Percentiles rank a stretch among this genome's conserved stretches.
phyloP scores from a whole-genome alignment of 2,888 invertebrate species.

The Chelonus formosanus region DNA sequence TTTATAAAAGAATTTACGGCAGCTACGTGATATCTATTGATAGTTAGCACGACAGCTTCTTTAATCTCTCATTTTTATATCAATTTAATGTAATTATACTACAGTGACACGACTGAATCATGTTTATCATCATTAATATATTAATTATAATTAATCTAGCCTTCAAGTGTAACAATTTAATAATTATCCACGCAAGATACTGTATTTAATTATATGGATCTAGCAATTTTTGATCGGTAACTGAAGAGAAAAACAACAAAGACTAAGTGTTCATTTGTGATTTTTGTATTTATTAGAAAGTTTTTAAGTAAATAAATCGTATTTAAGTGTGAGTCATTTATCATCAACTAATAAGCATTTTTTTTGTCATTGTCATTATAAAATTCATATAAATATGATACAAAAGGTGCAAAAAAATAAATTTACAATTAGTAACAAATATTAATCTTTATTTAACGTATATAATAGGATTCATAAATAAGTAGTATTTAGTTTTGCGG shows the following conservation, averaged over 20 bases:
- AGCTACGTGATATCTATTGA: slow-evolving; percentile 48
- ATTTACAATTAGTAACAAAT: slow-evolving; percentile 59
- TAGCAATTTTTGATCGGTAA: slow-evolving; percentile 35
- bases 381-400: slow-evolving; percentile 18
- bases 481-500: slow-evolving; percentile 54
- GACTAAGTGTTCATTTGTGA: slow-evolving; percentile 65
- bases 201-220: slow-evolving; percentile 30
- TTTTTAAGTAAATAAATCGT: slow-evolving; percentile 60
- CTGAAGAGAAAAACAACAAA: slow-evolving; percentile 55
- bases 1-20: slow-evolving; percentile 41
- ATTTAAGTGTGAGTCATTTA: slow-evolving; percentile 59
- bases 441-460: slow-evolving; percentile 61
- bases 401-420: slow-evolving; percentile 30
- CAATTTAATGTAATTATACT: slow-evolving; percentile 56
- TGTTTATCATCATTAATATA: slow-evolving; percentile 58
- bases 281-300: slow-evolving; percentile 64
- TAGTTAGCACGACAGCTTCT: slow-evolving; percentile 54
- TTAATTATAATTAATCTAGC: slow-evolving; percentile 51
- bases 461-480: slow-evolving; percentile 63
- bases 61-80: slow-evolving; percentile 52
- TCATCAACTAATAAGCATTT: slow-evolving; percentile 19
- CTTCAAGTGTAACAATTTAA: slow-evolving; percentile 58
- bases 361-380: slow-evolving; percentile 27
- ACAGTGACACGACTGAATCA: slow-evolving; percentile 52
- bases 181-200: slow-evolving; percentile 40